Evolutionary conservation across 1,140 invertebrate species (phyloP).

Genomic region (Bombus fervidus): DNA sequence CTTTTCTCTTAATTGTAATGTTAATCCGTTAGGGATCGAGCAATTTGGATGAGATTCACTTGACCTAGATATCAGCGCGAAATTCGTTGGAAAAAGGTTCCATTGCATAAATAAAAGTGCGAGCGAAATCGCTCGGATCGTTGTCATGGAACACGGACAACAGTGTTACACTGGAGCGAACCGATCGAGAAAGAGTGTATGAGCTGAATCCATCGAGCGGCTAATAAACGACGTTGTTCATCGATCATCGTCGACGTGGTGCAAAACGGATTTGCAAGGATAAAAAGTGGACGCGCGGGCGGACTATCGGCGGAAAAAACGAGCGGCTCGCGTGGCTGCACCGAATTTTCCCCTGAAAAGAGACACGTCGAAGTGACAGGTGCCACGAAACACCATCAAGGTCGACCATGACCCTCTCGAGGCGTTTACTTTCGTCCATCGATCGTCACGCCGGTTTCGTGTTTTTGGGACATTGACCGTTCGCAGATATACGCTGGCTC

Average conservation of each 20-base stretch:
- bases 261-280: conserved; percentile 40
- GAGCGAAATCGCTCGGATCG: too few relatives aligned
- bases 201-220: conserved; percentile 1
- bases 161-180: background rate
- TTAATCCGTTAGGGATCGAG: too few relatives aligned
- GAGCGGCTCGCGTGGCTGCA: background rate
- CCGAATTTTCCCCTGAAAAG: background rate
- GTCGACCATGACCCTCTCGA: conserved; percentile 54
- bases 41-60: too few relatives aligned
- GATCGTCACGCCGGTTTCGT: conserved; percentile 41
- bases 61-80: too few relatives aligned
- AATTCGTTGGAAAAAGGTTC: background rate
- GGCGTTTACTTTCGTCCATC: conserved; percentile 52
- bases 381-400: conserved; percentile 45
- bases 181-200: background rate
- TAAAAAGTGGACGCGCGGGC: background rate
- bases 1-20: too few relatives aligned
- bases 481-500: background rate
- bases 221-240: conserved; percentile 32
- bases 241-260: conserved; percentile 34
- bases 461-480: conserved; percentile 43
- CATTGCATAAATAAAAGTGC: too few relatives aligned
- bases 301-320: background rate
- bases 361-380: conserved; percentile 42
- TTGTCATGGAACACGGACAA: background rate